Conservation (phyloP, 1,140 invertebrate species). For the honey bee (Apis mellifera) region Amel_HAv3.1 CM009943.2:3024501-3025000, state of each 20-base stretch:
- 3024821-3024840: neutral
- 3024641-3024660: neutral
- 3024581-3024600: no score
- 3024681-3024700: neutral
- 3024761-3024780: neutral
- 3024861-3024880: no score
- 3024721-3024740: conserved; percentile 23
- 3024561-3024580: no score
- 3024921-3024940: conserved; percentile 51
- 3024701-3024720: no score
- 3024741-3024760: conserved; percentile 1
- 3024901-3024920: conserved; percentile 43
- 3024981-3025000: conserved; percentile 61
- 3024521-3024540: no score
- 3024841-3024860: no score
- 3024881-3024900: no score
- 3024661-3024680: neutral
- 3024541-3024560: no score
- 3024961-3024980: conserved; percentile 49
- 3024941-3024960: conserved; percentile 61
- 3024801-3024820: no score
- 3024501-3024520: no score
- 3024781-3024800: no score
- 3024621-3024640: neutral
- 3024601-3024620: no score